Percentiles rank a stretch among this genome's conserved stretches.
Conservation (phyloP, 2,113 vertebrate genomes). For the Crotalus viridis region DNA sequence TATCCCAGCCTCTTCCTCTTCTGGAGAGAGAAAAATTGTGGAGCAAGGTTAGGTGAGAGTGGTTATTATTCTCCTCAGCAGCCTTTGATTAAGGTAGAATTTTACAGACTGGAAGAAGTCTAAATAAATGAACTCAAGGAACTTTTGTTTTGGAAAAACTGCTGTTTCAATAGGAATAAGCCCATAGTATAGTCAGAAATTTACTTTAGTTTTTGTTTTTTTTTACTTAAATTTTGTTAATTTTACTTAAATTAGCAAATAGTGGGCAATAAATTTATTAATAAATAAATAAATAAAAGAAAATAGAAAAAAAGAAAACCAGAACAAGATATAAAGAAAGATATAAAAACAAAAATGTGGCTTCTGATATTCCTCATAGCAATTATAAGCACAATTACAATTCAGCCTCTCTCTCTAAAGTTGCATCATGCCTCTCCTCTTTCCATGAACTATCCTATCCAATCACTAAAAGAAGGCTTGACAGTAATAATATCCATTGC, state of each 20-base stretch:
- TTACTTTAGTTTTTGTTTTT: background rate
- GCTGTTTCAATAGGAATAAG: background rate
- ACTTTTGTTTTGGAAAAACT: background rate
- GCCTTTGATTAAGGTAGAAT: background rate
- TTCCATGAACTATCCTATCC: background rate
- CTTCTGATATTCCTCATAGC: background rate
- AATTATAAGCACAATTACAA: background rate
- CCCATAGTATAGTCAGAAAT: background rate
- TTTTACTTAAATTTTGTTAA: background rate
- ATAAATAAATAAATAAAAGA: background rate
- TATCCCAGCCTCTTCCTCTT: background rate
- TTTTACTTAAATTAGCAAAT: background rate
- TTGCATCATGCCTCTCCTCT: background rate
- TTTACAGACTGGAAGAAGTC: background rate
- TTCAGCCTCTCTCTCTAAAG: background rate
- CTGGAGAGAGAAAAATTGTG: background rate
- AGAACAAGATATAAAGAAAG: background rate
- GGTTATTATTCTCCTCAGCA: background rate
- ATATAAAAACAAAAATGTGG: background rate
- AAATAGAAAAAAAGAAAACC: background rate
- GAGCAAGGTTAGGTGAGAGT: background rate
- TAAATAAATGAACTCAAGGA: background rate
- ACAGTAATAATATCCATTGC: background rate
- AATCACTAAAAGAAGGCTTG: background rate
- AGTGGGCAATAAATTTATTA: background rate